Conservation (phyloP, 1,140 invertebrate genomes). For the Drosophila busckii region DNA sequence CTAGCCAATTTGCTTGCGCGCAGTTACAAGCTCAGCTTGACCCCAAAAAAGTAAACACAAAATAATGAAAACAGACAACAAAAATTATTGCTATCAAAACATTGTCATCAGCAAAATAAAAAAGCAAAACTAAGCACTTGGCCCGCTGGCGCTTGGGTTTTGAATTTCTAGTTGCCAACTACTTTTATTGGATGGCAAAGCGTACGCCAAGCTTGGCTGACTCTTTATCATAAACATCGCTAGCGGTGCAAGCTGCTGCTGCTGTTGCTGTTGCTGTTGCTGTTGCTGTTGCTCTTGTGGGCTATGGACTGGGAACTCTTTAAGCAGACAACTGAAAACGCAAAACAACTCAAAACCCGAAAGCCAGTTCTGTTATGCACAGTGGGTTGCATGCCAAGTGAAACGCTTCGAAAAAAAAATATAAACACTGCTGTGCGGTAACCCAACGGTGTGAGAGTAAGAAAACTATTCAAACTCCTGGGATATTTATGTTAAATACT, state of each 20-base stretch:
- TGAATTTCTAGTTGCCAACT: constrained; percentile 47
- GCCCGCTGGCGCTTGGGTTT: constrained; percentile 52
- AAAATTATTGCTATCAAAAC: constrained; percentile 56
- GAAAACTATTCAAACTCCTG: constrained; percentile 1
- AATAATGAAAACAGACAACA: constrained; percentile 27
- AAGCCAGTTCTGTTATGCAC: constrained; percentile 66
- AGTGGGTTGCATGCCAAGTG: constrained; percentile 39
- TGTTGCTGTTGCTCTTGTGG: neutral
- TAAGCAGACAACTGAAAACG: constrained; percentile 16
- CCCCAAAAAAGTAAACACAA: constrained; percentile 27
- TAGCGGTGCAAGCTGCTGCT: too few relatives aligned
- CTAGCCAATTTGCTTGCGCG: neutral
- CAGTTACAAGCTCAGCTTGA: constrained; percentile 21
- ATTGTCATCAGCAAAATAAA: constrained; percentile 47
- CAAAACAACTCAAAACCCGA: constrained; percentile 20
- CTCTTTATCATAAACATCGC: constrained; percentile 59
- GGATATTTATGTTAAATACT: constrained; percentile 1
- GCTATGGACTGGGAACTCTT: neutral
- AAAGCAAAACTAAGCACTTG: constrained; percentile 22
- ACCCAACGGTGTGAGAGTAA: constrained; percentile 36
- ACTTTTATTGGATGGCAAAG: constrained; percentile 56
- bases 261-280: constrained; percentile 1
- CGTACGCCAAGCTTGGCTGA: constrained; percentile 58
- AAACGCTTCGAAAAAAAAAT: constrained; percentile 9
- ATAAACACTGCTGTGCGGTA: constrained; percentile 4